Percentiles rank a stretch among this genome's conserved stretches.
Conservation (phyloP, 2,113 vertebrate genomes). For the Ctenomys sociabilis region DNA sequence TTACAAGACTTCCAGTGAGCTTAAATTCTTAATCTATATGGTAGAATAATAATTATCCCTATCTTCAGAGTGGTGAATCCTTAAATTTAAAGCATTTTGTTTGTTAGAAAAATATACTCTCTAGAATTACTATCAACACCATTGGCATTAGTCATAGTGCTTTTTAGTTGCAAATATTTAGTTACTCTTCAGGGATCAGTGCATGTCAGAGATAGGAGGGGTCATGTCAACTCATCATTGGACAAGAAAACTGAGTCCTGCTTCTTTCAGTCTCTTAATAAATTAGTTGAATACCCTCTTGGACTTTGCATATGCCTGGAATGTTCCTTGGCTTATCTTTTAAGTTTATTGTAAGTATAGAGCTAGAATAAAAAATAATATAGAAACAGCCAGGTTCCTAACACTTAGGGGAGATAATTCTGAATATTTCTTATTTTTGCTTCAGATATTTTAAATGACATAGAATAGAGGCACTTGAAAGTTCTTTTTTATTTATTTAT, state of each 20-base stretch:
- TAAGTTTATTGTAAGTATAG: conserved; percentile 9
- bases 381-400: not conserved
- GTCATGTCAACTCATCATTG: not conserved
- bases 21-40: conserved; percentile 37
- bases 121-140: not conserved
- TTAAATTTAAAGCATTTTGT: conserved; percentile 22
- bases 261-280: not conserved
- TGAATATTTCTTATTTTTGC: conserved; percentile 36
- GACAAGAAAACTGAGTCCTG: not conserved
- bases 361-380: not conserved
- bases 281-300: conserved; percentile 19
- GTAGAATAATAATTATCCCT: not conserved
- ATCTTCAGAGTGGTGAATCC: not conserved
- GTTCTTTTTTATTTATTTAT: too few species aligned
- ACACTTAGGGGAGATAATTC: conserved; percentile 12
- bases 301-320: not conserved
- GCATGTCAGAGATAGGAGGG: not conserved
- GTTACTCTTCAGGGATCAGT: not conserved
- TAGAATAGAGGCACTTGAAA: not conserved
- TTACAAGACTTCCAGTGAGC: conserved; percentile 17
- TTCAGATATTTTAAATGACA: not conserved
- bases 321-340: not conserved
- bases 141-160: not conserved
- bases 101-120: not conserved
- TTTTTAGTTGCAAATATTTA: not conserved